A percentile compares a stretch with the other conserved stretches of the same genome.
Conservation (phyloP, 2,113 vertebrate species). For the Pomatostomus ruficeps region DNA sequence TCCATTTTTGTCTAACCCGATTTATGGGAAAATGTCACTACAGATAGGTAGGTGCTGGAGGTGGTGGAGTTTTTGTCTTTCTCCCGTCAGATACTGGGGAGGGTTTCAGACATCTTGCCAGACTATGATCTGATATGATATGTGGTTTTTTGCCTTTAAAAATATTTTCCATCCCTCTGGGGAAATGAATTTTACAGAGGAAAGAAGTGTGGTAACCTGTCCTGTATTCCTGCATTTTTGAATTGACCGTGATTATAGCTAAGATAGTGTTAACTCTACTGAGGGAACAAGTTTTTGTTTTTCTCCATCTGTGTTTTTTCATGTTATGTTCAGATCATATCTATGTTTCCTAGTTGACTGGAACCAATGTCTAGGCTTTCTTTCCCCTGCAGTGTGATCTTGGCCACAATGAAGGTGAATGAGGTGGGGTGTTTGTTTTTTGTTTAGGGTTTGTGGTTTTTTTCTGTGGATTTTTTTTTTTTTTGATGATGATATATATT, state of each 20-base stretch:
- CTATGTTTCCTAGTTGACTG: not conserved
- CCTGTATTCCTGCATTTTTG: not conserved
- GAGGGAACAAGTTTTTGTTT: not conserved
- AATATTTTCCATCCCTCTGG: not conserved
- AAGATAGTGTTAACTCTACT: not conserved
- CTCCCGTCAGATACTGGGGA: not conserved
- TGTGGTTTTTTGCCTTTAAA: not conserved
- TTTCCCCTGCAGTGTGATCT: not conserved
- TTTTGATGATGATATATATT: fast-evolving
- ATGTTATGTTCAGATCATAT: not conserved
- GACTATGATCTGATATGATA: not conserved
- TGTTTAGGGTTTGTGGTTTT: not conserved
- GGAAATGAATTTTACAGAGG: not conserved
- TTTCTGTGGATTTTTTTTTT: not conserved
- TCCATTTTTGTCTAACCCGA: not conserved
- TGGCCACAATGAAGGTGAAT: not conserved
- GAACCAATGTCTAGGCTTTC: not conserved
- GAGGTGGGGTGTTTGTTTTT: not conserved
- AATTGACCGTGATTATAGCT: not conserved
- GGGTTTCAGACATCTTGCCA: not conserved
- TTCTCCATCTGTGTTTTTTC: not conserved
- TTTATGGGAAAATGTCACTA: not conserved
- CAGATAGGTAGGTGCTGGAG: not conserved
- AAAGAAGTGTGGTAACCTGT: not conserved
- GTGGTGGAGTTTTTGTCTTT: not conserved